phyloP scores from a whole-genome alignment of 2,888 invertebrate species.

The Andrena flavipes region DNA sequence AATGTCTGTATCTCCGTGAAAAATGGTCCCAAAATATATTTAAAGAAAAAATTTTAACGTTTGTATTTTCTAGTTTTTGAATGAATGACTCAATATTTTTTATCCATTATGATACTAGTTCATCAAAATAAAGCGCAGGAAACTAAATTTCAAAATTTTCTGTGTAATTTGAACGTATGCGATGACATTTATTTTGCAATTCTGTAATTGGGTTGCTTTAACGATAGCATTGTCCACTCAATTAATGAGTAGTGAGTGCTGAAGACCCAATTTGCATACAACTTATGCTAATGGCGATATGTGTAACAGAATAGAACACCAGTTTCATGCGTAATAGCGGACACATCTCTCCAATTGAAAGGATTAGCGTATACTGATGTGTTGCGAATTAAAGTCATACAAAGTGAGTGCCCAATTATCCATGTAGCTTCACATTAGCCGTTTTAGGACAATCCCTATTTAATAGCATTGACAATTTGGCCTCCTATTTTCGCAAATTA shows the following conservation, averaged over 20 bases:
- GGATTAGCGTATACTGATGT: constrained; percentile 53
- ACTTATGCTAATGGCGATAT: constrained; percentile 52
- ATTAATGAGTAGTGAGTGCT: constrained; percentile 44
- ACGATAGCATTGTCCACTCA: constrained; percentile 37
- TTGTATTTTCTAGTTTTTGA: too few species aligned
- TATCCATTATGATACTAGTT: too few species aligned
- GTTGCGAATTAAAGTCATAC: constrained; percentile 37
- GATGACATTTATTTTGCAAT: constrained; percentile 38
- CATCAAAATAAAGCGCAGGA: too few species aligned
- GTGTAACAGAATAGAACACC: constrained; percentile 28
- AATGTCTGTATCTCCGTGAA: too few species aligned
- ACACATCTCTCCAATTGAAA: constrained; percentile 29
- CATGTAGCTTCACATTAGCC: constrained; percentile 25
- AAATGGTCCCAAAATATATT: too few species aligned
- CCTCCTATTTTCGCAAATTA: constrained; percentile 46
- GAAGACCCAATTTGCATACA: constrained; percentile 56
- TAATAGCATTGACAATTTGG: constrained; percentile 55
- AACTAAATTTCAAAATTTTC: too few species aligned
- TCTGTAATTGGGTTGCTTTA: constrained; percentile 36
- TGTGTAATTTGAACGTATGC: constrained; percentile 12
- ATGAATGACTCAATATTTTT: too few species aligned
- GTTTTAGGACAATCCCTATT: constrained; percentile 37
- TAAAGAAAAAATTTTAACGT: too few species aligned
- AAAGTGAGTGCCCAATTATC: constrained; percentile 53
- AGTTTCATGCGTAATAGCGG: constrained; percentile 38